Evolutionary conservation across 1,140 invertebrate genomes (phyloP).

Genomic region (Pseudomyrmex pallidus): DNA sequence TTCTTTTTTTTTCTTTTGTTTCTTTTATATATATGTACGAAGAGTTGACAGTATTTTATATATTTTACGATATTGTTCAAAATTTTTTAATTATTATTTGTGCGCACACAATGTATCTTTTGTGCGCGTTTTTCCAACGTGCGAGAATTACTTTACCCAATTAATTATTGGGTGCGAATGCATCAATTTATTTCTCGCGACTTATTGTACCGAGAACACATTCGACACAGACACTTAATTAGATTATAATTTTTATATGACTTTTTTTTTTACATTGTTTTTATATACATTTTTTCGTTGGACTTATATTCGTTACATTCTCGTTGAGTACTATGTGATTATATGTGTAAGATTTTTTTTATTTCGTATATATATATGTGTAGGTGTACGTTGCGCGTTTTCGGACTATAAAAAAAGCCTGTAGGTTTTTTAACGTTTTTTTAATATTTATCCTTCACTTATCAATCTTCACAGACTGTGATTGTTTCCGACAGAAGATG

Average conservation of each 20-base stretch:
- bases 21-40: conserved; percentile 62
- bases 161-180: not conserved
- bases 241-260: conserved; percentile 66
- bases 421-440: conserved; percentile 46
- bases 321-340: conserved; percentile 78
- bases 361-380: conserved; percentile 36
- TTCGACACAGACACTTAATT: conserved; percentile 56
- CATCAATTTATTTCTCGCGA: conserved; percentile 59
- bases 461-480: conserved; percentile 71
- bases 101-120: conserved; percentile 48
- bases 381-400: conserved; percentile 52
- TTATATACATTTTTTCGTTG: conserved; percentile 76
- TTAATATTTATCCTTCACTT: conserved; percentile 51
- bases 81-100: conserved; percentile 65
- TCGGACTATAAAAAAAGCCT: not conserved
- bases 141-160: not conserved
- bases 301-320: conserved; percentile 74
- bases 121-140: conserved; percentile 54
- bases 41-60: conserved; percentile 78
- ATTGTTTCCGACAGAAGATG: conserved; percentile 62
- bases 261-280: conserved; percentile 74
- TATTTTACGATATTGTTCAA: conserved; percentile 73
- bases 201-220: conserved; percentile 62
- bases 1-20: conserved; percentile 63
- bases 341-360: conserved; percentile 68